Evolutionary conservation across 2,113 vertebrate species (phyloP), one percentile per base, ranked within the genome.

Genomic region (Andinoacara biseriatus): DNA sequence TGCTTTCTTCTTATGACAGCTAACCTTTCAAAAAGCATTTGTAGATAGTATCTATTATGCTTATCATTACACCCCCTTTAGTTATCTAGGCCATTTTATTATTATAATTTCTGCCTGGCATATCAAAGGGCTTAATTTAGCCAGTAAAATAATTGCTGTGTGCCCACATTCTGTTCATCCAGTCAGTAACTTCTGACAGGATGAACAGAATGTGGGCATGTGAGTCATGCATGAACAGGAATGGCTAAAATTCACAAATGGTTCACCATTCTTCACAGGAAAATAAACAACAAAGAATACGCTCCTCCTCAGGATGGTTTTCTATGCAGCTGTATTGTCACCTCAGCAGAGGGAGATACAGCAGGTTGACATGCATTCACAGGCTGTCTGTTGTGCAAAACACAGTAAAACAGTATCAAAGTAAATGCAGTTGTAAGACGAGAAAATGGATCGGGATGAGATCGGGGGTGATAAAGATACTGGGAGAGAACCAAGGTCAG

Each of bases 31-130:
- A 26, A 46, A 83, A 58, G 57, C 52, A 78, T 79, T 33, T 58
- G 49, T 20, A 80, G 85, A 89, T 84, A 20, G 3, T 72, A 91
- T 89, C 69, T 57, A 15, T 26, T 38, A 5, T 65, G 46, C 58
- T 80, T 85, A 88, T 89, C 63, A 59, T 67, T 72, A 58, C 14
- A 67, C 43, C 35, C 61, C 24, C 2, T 84, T 58, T n/a, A 75
- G 54, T 83, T 87, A 89, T 92, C 72, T 90, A 62, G 87, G 91
- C 90, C 91, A 88, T 33, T 72, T 77, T 72, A 69, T 72, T 72
- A 72, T 72, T 33, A 72, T 54, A 72, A 72, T 72, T 72, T 72
- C 7, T 54, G 49, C 59, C 43, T 81, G 61, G 54, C 80, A 56
- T 76, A 82, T 81, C 29, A 78, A 87, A 76, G 78, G 58, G 74